These are phyloP conservation scores for Thinocorus orbignyianus DNA, from an alignment of 2,113 vertebrate genomes.

Conservation along the genomic window DNA sequence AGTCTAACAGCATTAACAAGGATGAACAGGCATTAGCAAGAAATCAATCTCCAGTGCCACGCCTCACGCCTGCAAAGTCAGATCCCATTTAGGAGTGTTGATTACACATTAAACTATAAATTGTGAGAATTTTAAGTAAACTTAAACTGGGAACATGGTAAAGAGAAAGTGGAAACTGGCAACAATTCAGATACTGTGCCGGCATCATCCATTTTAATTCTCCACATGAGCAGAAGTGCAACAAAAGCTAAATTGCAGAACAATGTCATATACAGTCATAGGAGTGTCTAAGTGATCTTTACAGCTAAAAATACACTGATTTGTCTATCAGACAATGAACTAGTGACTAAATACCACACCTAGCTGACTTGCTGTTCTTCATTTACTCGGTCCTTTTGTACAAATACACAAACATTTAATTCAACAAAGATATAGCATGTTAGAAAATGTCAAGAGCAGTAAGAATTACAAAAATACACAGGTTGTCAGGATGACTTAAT, in stretches of 20 bases:
- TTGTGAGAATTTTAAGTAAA: not conserved
- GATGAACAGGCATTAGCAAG: not conserved
- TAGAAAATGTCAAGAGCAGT: not conserved
- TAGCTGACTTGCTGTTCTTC: not conserved
- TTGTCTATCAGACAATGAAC: not conserved
- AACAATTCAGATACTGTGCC: not conserved
- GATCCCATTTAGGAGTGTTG: not conserved
- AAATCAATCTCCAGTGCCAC: not conserved
- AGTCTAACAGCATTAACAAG: not conserved
- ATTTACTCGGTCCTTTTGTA: not conserved
- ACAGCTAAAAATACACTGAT: not conserved
- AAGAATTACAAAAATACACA: not conserved
- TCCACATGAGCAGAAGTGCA: not conserved
- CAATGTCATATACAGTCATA: not conserved
- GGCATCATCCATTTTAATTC: not conserved
- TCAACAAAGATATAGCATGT: not conserved
- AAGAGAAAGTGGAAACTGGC: slow-evolving; percentile 13
- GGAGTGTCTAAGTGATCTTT: not conserved
- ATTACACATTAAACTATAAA: not conserved
- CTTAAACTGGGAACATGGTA: not conserved
- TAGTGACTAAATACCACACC: not conserved
- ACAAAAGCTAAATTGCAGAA: not conserved
- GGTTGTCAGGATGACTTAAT: not conserved
- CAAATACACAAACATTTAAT: not conserved
- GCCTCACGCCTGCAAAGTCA: not conserved